These are phyloP conservation scores for Theretra japonica DNA, from an alignment of 2,888 invertebrate species.

Conservation along the genomic window DNA sequence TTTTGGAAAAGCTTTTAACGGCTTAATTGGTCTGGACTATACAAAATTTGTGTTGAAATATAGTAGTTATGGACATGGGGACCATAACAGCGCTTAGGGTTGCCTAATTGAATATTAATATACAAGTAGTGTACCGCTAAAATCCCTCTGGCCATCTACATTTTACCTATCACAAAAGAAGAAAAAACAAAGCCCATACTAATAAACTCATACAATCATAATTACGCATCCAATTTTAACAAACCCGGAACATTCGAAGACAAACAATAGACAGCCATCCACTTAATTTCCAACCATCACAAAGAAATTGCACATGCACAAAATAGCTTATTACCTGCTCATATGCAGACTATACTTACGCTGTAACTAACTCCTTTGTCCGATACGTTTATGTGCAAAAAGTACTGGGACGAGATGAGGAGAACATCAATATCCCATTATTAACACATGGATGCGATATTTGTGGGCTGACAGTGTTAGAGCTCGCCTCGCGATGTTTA, in stretches of 20 bases:
- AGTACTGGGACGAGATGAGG: slow-evolving; percentile 45
- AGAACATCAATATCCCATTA: slow-evolving; percentile 56
- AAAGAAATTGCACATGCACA: slow-evolving; percentile 22
- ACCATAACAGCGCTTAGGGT: too few species aligned
- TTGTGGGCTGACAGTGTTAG: slow-evolving; percentile 40
- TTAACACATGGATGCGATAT: slow-evolving; percentile 62
- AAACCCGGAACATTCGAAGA: not conserved
- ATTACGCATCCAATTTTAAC: not conserved
- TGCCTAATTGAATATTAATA: too few species aligned
- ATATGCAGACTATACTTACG: slow-evolving; percentile 32
- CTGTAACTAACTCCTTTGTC: slow-evolving; percentile 44
- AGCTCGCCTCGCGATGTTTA: slow-evolving; percentile 57
- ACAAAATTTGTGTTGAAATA: too few species aligned
- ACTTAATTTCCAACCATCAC: slow-evolving; percentile 27
- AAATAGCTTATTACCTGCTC: slow-evolving; percentile 29
- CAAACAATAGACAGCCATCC: not conserved
- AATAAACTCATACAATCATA: not conserved
- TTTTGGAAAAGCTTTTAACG: too few species aligned
- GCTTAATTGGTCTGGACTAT: too few species aligned
- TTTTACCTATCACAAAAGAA: not conserved
- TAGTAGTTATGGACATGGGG: too few species aligned
- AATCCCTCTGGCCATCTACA: too few species aligned
- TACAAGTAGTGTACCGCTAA: too few species aligned
- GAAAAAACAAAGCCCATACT: not conserved
- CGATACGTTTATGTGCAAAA: slow-evolving; percentile 49